A percentile compares a stretch with the other conserved stretches of the same genome.
Conservation (phyloP, 2,797 vertebrate species). For the Hoplostethus atlanticus region DNA sequence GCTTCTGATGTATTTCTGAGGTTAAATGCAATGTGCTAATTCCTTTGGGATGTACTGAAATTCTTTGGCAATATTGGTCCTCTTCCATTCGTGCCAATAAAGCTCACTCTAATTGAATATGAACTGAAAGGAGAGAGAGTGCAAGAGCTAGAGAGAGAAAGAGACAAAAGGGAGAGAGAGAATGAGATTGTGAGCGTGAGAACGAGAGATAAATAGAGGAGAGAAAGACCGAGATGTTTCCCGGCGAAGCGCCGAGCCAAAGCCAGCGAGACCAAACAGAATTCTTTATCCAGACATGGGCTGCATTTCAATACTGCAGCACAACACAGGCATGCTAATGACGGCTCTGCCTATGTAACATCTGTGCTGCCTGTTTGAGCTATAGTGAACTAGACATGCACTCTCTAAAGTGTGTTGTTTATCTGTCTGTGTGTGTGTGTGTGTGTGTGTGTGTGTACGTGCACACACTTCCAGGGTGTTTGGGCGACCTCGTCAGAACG, state of each 20-base stretch:
- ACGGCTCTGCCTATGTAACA: conserved; percentile 45
- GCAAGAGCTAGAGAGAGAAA: background rate
- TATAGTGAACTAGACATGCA: background rate
- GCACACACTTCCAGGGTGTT: background rate
- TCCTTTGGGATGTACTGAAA: background rate
- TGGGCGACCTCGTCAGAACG: conserved; percentile 42
- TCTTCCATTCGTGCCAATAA: background rate
- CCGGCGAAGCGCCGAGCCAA: conserved; percentile 21
- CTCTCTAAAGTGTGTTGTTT: conserved; percentile 5
- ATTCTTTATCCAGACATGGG: conserved; percentile 51
- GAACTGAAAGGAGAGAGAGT: background rate
- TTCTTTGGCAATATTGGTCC: background rate
- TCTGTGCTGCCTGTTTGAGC: conserved; percentile 44
- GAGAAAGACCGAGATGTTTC: conserved; percentile 25
- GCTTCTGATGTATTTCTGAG: too few relatives aligned
- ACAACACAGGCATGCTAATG: conserved; percentile 65
- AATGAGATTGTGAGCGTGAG: background rate
- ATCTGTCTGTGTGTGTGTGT: conserved; percentile 16
- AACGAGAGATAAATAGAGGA: conserved; percentile 1
- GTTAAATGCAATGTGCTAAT: background rate
- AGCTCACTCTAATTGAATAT: background rate
- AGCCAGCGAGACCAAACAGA: conserved; percentile 52
- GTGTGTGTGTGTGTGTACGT: conserved; percentile 8
- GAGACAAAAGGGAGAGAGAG: too few relatives aligned
- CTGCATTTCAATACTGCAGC: conserved; percentile 62